A percentile compares a stretch with the other conserved stretches of the same genome.
Evolutionary conservation across 2,113 vertebrate genomes (phyloP).

Genomic region (Sorex fumeus): DNA sequence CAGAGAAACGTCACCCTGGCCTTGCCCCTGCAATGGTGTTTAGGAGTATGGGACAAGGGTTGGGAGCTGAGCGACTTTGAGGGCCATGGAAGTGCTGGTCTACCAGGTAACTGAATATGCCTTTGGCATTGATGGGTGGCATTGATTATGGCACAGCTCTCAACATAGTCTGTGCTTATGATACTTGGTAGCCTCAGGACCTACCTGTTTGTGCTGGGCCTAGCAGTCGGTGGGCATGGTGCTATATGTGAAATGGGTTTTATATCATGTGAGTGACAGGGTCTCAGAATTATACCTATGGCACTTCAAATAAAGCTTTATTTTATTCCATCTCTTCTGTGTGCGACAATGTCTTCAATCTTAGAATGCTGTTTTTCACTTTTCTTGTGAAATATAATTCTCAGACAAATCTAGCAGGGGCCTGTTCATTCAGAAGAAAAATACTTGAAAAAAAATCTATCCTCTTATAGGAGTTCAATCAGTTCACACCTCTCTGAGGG

Average conservation of each 20-base stretch:
- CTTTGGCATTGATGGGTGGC: neutral
- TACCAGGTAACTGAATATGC: neutral
- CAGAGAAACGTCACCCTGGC: neutral
- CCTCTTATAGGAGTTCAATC: neutral
- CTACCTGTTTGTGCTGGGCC: neutral
- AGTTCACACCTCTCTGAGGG: neutral
- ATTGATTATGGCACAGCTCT: neutral
- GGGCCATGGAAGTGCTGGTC: neutral
- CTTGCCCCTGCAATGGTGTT: conserved; percentile 2
- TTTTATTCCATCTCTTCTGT: conserved; percentile 65
- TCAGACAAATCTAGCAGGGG: neutral
- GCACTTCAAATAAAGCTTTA: conserved; percentile 72
- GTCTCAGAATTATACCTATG: neutral
- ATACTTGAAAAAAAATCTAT: neutral
- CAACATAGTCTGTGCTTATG: neutral
- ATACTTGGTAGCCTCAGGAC: neutral
- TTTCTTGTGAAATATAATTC: neutral
- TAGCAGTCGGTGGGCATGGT: neutral
- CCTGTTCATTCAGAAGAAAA: conserved; percentile 5
- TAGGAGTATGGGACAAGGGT: neutral
- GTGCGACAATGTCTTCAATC: conserved; percentile 7
- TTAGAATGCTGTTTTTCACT: neutral
- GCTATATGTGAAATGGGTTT: conserved; percentile 44
- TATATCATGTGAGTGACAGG: neutral
- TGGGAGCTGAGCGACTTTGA: neutral